phyloP scores from a whole-genome alignment of 2,888 invertebrate genomes.

The Athripsodes cinereus region DNA sequence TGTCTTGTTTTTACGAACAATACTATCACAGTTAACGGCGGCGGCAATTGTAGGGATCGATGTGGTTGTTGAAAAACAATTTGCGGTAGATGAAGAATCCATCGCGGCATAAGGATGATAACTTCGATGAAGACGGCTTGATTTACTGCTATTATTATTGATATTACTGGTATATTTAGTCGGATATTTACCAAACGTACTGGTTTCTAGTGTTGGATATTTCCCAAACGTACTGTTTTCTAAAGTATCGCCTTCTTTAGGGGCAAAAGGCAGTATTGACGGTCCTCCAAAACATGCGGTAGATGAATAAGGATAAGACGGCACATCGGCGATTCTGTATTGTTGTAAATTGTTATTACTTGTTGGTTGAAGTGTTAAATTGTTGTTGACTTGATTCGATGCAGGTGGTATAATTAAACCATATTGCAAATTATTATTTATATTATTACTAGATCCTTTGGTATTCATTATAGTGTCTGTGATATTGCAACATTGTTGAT shows the following conservation, averaged over 20 bases:
- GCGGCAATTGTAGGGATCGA: background rate
- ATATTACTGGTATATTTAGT: no score
- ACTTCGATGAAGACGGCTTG: background rate
- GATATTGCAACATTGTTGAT: slow-evolving; percentile 13
- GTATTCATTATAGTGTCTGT: no score
- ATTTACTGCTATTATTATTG: background rate
- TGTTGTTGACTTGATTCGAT: no score
- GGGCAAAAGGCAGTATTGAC: background rate
- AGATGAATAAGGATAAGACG: slow-evolving; percentile 16
- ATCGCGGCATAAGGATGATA: background rate
- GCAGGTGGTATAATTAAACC: no score
- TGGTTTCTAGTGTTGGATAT: slow-evolving; percentile 28
- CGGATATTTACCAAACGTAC: slow-evolving; percentile 30
- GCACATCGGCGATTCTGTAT: slow-evolving; percentile 5
- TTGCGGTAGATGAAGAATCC: background rate
- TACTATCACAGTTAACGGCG: slow-evolving; percentile 27
- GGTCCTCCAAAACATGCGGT: slow-evolving; percentile 7
- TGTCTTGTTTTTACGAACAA: background rate
- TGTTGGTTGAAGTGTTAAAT: background rate
- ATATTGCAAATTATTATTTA: no score
- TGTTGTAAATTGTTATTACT: background rate
- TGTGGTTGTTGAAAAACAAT: background rate
- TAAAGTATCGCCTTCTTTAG: slow-evolving; percentile 26
- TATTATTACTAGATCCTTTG: no score
- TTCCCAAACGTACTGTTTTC: slow-evolving; percentile 29